Evolutionary conservation across 2,113 vertebrate species (phyloP).

Genomic region (Pollachius pollachius): DNA sequence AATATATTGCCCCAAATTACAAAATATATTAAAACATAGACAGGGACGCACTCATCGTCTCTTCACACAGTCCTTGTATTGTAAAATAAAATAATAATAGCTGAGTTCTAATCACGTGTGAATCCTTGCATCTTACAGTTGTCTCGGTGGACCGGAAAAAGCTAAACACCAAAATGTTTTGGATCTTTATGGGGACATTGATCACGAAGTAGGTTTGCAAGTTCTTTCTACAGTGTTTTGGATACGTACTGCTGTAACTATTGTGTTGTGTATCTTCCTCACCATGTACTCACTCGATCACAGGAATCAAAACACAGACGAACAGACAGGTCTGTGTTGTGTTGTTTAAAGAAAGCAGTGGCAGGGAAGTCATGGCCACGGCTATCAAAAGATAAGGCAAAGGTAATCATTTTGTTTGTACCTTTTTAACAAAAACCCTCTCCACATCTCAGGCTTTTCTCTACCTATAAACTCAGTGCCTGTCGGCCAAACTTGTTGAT

Average conservation of each 20-base stretch:
- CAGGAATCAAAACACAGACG: slow-evolving; percentile 97
- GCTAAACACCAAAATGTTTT: slow-evolving; percentile 91
- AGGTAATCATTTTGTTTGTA: slow-evolving; percentile 64
- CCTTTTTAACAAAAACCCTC: neutral
- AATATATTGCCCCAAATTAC: neutral
- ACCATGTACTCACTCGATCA: slow-evolving; percentile 1
- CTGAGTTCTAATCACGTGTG: neutral
- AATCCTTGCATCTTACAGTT: slow-evolving; percentile 72
- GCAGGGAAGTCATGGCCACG: slow-evolving; percentile 91
- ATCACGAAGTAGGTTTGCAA: slow-evolving; percentile 87
- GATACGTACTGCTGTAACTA: neutral
- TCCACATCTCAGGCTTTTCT: neutral
- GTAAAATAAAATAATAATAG: neutral
- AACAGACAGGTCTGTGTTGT: slow-evolving; percentile 95
- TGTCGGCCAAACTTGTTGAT: neutral
- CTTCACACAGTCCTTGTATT: neutral
- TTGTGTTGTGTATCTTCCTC: slow-evolving; percentile 1
- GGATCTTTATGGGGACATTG: slow-evolving; percentile 91
- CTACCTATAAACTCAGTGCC: neutral
- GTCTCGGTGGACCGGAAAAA: slow-evolving; percentile 89
- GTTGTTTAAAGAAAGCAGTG: slow-evolving; percentile 96
- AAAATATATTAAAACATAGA: neutral
- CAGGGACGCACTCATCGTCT: neutral
- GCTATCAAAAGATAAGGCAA: slow-evolving; percentile 94
- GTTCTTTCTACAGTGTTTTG: neutral